phyloP scores from a whole-genome alignment of 2,888 invertebrate genomes.

The Acanthococcus lagerstroemiae region DNA sequence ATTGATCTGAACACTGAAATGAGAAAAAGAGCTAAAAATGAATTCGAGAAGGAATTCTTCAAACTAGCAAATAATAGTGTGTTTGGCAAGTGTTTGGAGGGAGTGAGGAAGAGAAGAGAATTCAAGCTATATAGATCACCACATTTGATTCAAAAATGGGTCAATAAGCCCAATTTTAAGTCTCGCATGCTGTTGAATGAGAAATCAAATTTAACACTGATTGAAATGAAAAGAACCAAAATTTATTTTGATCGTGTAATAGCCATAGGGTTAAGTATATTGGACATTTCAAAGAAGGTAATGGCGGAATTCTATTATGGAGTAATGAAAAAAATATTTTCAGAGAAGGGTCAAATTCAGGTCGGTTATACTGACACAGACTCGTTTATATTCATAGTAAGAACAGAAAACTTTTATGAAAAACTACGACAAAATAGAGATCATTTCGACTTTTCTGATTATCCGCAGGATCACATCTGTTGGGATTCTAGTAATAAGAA shows the following conservation, averaged over 20 bases:
- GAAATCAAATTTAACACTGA: neutral
- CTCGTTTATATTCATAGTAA: slow-evolving; percentile 16
- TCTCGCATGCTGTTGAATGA: too few relatives aligned
- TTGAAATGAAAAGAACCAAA: neutral
- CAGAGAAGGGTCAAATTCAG: neutral
- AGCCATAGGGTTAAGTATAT: slow-evolving; percentile 18
- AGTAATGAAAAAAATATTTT: slow-evolving; percentile 4
- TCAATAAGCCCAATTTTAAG: slow-evolving; percentile 41
- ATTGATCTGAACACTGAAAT: slow-evolving; percentile 41
- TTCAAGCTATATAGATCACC: slow-evolving; percentile 48
- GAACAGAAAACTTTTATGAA: slow-evolving; percentile 24
- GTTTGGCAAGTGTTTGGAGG: slow-evolving; percentile 36
- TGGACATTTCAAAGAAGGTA: slow-evolving; percentile 28
- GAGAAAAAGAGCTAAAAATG: slow-evolving; percentile 38
- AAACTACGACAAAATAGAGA: too few relatives aligned
- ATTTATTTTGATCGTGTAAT: slow-evolving; percentile 9
- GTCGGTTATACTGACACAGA: neutral
- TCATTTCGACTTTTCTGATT: too few relatives aligned
- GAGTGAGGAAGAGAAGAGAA: slow-evolving; percentile 36
- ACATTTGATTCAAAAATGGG: neutral
- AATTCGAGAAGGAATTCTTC: slow-evolving; percentile 40
- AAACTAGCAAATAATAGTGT: slow-evolving; percentile 7
- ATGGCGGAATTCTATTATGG: slow-evolving; percentile 31
- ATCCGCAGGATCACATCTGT: too few relatives aligned
- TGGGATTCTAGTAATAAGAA: neutral